phyloP scores from a whole-genome alignment of 2,888 invertebrate species.

The Latrodectus elegans region DNA sequence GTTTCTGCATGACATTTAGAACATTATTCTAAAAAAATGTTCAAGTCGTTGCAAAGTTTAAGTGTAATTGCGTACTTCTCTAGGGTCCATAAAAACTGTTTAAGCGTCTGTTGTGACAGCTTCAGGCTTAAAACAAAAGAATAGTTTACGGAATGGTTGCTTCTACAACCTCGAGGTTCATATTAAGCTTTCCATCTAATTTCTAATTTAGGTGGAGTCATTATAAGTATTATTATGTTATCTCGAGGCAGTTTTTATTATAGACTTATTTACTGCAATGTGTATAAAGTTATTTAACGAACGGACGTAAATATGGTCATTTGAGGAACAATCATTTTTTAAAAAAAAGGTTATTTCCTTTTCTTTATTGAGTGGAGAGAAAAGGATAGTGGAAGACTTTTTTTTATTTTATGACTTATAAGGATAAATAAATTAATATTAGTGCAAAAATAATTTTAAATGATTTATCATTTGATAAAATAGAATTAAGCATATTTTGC shows the following conservation, averaged over 20 bases:
- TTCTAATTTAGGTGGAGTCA: constrained; percentile 51
- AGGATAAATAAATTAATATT: too few relatives aligned
- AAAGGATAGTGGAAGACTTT: too few relatives aligned
- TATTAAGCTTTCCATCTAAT: constrained; percentile 31
- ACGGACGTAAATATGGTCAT: too few relatives aligned
- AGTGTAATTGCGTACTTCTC: constrained; percentile 39
- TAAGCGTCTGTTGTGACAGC: constrained; percentile 47
- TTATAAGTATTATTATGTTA: constrained; percentile 15
- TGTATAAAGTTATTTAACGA: too few relatives aligned
- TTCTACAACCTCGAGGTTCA: constrained; percentile 35
- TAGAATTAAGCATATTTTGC: too few relatives aligned
- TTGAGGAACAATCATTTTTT: too few relatives aligned
- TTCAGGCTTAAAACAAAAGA: constrained; percentile 53
- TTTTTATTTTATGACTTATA: too few relatives aligned
- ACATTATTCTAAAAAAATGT: constrained; percentile 5
- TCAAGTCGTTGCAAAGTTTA: not conserved
- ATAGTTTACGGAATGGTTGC: constrained; percentile 32
- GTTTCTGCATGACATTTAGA: not conserved
- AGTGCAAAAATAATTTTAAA: too few relatives aligned
- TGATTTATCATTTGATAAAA: too few relatives aligned
- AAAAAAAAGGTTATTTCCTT: too few relatives aligned
- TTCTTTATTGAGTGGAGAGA: too few relatives aligned
- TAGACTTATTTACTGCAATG: not conserved
- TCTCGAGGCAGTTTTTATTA: not conserved
- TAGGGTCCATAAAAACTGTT: constrained; percentile 41